Evolutionary conservation across 2,888 invertebrate species (phyloP).

Genomic region (Oligia fasciuncula): DNA sequence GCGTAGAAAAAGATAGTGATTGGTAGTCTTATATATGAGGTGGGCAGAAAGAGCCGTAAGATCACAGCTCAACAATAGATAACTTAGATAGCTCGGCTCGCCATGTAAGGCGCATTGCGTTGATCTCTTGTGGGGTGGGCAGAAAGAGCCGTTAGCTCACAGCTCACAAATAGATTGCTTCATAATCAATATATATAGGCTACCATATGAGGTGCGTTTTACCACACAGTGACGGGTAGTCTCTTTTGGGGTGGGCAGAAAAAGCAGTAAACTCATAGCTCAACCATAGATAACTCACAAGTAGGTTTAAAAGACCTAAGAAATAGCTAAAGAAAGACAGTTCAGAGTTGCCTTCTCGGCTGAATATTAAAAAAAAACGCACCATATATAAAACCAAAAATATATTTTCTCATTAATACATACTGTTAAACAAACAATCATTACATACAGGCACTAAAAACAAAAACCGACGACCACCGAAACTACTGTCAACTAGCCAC

Average conservation of each 20-base stretch:
- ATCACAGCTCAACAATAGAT: neutral
- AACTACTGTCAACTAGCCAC: constrained; percentile 47
- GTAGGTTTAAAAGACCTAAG: neutral
- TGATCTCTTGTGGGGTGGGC: neutral
- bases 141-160: neutral
- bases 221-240: neutral
- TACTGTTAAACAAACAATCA: constrained; percentile 77
- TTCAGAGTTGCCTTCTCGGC: neutral
- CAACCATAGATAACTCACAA: neutral
- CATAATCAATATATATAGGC: neutral
- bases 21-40: neutral
- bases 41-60: neutral
- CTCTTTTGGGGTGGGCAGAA: neutral
- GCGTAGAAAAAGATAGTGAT: neutral
- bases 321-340: constrained; percentile 1
- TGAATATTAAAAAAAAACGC: constrained; percentile 34
- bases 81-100: neutral
- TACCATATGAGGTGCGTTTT: neutral
- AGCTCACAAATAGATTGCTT: neutral
- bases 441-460: constrained; percentile 73
- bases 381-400: constrained; percentile 83
- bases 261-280: neutral
- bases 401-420: constrained; percentile 85
- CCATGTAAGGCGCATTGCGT: neutral
- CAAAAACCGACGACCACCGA: constrained; percentile 60